A percentile compares a stretch with the other conserved stretches of the same genome.
Evolutionary conservation across 2,797 vertebrate species (phyloP).

Genomic region (Leuciscus waleckii): DNA sequence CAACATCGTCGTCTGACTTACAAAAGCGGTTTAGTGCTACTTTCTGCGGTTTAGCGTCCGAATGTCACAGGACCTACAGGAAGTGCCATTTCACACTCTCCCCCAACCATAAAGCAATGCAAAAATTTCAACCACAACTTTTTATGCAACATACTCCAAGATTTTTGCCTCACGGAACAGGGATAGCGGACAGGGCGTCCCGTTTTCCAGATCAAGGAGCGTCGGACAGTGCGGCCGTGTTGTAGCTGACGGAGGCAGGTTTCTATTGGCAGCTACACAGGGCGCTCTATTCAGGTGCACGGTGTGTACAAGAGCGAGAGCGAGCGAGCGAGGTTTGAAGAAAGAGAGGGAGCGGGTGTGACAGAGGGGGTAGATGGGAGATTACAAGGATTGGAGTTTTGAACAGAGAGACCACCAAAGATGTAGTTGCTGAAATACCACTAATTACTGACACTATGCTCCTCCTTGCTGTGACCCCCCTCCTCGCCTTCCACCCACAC

Average conservation of each 20-base stretch:
- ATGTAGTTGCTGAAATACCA: constrained; percentile 88
- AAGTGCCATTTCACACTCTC: constrained; percentile 35
- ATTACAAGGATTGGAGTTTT: constrained; percentile 91
- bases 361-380: constrained; percentile 79
- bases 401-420: constrained; percentile 91
- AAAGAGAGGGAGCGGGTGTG: constrained; percentile 56
- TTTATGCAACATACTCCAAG: constrained; percentile 8
- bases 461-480: constrained; percentile 82
- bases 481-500: constrained; percentile 62
- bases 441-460: constrained; percentile 91
- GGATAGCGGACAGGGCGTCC: not conserved
- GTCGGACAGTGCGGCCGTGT: not conserved
- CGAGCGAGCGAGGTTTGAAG: constrained; percentile 14
- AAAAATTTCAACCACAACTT: not conserved
- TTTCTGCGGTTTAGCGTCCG: not conserved
- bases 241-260: constrained; percentile 37
- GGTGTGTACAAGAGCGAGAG: constrained; percentile 38
- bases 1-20: constrained; percentile 57
- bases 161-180: constrained; percentile 15
- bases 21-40: not conserved
- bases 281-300: constrained; percentile 40
- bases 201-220: constrained; percentile 18
- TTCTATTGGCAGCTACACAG: constrained; percentile 42
- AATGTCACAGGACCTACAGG: constrained; percentile 15
- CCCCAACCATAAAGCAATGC: not conserved